Evolutionary conservation across 2,113 vertebrate species (phyloP).

Genomic region (Ceuthmochares aereus): DNA sequence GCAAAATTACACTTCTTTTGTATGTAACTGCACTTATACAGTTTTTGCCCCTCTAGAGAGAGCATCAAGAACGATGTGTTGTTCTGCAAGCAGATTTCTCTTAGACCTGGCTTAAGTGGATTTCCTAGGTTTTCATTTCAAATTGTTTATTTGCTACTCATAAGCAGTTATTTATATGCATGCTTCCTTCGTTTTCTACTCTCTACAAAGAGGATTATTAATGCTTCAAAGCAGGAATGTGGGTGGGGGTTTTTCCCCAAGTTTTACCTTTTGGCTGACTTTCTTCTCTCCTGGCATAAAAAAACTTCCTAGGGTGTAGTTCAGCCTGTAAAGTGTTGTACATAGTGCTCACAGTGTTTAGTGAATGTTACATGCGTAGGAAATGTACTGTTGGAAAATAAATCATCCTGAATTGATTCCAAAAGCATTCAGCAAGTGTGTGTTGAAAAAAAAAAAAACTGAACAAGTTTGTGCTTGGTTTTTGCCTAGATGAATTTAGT

Average conservation of each 20-base stretch:
- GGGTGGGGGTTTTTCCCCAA: background rate
- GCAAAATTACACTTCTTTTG: background rate
- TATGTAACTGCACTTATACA: background rate
- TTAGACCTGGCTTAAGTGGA: background rate
- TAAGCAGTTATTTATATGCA: background rate
- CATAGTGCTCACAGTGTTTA: background rate
- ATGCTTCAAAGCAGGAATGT: background rate
- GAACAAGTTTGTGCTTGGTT: background rate
- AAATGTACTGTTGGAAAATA: background rate
- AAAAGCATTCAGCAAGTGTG: background rate
- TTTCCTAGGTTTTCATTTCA: background rate
- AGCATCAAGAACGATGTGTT: background rate
- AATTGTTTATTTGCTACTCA: background rate
- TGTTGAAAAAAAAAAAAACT: background rate
- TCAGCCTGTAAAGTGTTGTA: background rate
- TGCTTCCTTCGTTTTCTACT: background rate
- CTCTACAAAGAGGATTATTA: background rate
- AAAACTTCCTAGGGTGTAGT: background rate
- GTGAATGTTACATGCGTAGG: background rate
- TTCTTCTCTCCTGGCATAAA: background rate
- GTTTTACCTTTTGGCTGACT: background rate
- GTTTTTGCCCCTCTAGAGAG: background rate
- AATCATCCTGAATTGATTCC: background rate
- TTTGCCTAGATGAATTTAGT: background rate
- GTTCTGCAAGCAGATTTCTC: background rate